These are phyloP conservation scores for Yoshiicerus persimilis DNA, from an alignment of 1,140 invertebrate species.

Conservation along the genomic window DNA sequence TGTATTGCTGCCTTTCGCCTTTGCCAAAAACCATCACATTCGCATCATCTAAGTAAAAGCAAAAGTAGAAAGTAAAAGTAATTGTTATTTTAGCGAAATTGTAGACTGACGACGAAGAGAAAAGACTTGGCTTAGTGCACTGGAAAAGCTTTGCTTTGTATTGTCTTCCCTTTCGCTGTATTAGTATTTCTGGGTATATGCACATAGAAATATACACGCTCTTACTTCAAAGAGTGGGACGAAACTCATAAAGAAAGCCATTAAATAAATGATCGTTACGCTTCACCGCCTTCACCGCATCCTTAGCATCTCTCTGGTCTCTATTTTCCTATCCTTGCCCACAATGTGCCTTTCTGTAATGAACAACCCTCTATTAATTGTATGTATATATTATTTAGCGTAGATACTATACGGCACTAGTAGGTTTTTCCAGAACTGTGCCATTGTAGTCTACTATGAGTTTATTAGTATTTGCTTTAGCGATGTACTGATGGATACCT, in stretches of 20 bases:
- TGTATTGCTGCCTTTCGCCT: not conserved
- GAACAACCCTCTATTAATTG: not conserved
- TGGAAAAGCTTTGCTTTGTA: not conserved
- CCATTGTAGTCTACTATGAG: too few relatives aligned
- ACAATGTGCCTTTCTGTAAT: not conserved
- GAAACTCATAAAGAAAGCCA: slow-evolving; percentile 19
- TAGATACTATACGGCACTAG: too few relatives aligned
- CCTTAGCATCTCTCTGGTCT: not conserved
- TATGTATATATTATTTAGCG: not conserved
- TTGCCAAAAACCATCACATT: slow-evolving; percentile 8
- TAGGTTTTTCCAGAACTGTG: too few relatives aligned
- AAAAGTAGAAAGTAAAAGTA: slow-evolving; percentile 21
- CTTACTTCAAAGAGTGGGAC: not conserved
- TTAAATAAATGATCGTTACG: slow-evolving; percentile 21
- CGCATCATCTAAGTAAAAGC: not conserved
- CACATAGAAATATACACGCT: not conserved
- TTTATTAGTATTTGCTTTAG: too few relatives aligned
- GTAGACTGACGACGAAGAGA: not conserved
- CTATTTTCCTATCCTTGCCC: not conserved
- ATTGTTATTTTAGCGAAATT: slow-evolving; percentile 8
- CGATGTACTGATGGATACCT: too few relatives aligned
- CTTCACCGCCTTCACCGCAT: slow-evolving; percentile 1
- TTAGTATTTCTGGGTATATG: not conserved
- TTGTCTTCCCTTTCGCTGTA: not conserved
- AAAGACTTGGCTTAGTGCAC: not conserved